A percentile compares a stretch with the other conserved stretches of the same genome.
Conservation (phyloP, 2,888 invertebrate genomes). For the Mesopsocus fuscifrons region DNA sequence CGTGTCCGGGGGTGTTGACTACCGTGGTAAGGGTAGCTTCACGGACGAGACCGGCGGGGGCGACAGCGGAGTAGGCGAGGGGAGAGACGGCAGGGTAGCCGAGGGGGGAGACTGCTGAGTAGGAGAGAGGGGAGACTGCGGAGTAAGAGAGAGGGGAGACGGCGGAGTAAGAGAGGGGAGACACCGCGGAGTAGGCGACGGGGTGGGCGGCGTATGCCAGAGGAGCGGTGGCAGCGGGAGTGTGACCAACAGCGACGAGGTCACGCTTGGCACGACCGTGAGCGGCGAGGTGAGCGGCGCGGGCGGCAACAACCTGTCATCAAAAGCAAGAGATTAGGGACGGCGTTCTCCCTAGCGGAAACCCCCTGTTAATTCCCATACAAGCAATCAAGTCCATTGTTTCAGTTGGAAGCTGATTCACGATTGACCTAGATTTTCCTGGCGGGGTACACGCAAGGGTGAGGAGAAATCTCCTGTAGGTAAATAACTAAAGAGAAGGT, state of each 20-base stretch:
- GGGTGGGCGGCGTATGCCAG: constrained; percentile 17
- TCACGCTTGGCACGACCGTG: constrained; percentile 23
- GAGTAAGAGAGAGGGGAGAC: constrained; percentile 13
- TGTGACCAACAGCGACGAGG: constrained; percentile 16
- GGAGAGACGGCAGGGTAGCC: constrained; percentile 13
- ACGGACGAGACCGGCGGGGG: constrained; percentile 15
- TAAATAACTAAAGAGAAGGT: too few relatives aligned
- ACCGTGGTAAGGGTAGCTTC: constrained; percentile 23
- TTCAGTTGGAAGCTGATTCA: too few relatives aligned
- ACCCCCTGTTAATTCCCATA: too few relatives aligned
- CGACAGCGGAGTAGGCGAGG: constrained; percentile 13
- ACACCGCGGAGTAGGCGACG: constrained; percentile 15
- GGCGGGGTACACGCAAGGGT: too few relatives aligned
- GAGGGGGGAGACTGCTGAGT: constrained; percentile 14
- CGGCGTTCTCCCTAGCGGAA: too few relatives aligned
- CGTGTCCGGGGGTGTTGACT: constrained; percentile 26
- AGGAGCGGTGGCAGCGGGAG: constrained; percentile 16
- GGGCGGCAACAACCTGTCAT: constrained; percentile 25
- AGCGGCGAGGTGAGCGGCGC: constrained; percentile 25
- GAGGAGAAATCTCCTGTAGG: too few relatives aligned
- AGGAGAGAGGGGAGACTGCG: constrained; percentile 13
- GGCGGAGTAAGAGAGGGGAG: constrained; percentile 13
- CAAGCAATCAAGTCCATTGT: too few relatives aligned
- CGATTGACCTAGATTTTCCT: too few relatives aligned
- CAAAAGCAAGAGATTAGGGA: too few relatives aligned